These are phyloP conservation scores for Corythornis vintsioides DNA, from an alignment of 2,113 vertebrate genomes.

Conservation along the genomic window DNA sequence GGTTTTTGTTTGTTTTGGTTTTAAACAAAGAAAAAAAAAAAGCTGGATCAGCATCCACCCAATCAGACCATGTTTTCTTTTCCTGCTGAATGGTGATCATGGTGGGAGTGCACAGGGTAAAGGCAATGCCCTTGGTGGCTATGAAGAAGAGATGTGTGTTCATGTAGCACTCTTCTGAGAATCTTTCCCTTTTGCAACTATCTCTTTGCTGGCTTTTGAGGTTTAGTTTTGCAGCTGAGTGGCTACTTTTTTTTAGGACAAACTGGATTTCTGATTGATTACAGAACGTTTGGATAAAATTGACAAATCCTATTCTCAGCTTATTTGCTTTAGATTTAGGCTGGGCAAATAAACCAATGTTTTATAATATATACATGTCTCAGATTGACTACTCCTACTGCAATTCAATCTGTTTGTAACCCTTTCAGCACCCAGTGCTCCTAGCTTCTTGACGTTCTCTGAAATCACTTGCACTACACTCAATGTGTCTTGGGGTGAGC, in stretches of 20 bases:
- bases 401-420: background rate
- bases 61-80: background rate
- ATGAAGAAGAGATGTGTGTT: background rate
- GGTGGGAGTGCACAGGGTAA: background rate
- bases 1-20: no score
- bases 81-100: background rate
- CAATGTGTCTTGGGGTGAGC: constrained; percentile 93
- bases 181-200: background rate
- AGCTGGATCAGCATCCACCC: background rate
- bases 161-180: background rate
- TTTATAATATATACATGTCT: background rate
- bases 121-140: background rate
- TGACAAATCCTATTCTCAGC: background rate
- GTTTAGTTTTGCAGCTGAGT: background rate
- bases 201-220: background rate
- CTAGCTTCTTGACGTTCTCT: constrained; percentile 88
- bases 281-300: background rate
- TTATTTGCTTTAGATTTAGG: background rate
- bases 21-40: background rate
- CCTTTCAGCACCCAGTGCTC: constrained; percentile 85
- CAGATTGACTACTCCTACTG: background rate
- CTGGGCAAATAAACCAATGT: background rate
- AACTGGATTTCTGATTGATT: background rate
- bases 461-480: constrained; percentile 91
- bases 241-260: background rate